phyloP scores from a whole-genome alignment of 2,888 invertebrate species.

The Cheilosia variabilis region DNA sequence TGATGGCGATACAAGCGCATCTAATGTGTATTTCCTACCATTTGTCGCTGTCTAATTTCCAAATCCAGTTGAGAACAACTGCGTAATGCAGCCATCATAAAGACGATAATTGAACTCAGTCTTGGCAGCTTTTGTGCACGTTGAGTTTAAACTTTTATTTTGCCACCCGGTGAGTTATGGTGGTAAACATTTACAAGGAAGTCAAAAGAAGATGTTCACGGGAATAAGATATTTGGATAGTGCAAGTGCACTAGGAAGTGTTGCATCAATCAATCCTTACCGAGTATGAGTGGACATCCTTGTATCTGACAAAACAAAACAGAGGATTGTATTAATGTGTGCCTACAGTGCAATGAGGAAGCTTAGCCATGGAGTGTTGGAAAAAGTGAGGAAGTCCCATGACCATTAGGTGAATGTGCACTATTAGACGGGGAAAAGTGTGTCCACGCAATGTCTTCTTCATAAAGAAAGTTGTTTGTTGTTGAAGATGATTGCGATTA shows the following conservation, averaged over 20 bases:
- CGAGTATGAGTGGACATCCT: slow-evolving; percentile 30
- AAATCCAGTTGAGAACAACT: slow-evolving; percentile 40
- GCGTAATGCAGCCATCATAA: slow-evolving; percentile 41
- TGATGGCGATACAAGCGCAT: background rate
- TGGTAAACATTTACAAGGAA: slow-evolving; percentile 29
- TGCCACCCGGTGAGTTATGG: slow-evolving; percentile 32
- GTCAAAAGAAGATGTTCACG: slow-evolving; percentile 47
- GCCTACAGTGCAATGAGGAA: slow-evolving; percentile 56
- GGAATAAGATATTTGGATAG: slow-evolving; percentile 46
- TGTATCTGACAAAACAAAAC: slow-evolving; percentile 3
- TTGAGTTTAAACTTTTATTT: slow-evolving; percentile 12
- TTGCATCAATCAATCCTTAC: slow-evolving; percentile 41
- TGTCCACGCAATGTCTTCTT: slow-evolving; percentile 52
- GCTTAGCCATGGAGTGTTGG: slow-evolving; percentile 19
- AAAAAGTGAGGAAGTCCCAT: slow-evolving; percentile 55
- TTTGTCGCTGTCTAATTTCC: slow-evolving; percentile 33
- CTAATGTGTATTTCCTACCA: background rate
- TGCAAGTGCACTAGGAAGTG: slow-evolving; percentile 43
- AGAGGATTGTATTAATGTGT: background rate
- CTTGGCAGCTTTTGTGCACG: slow-evolving; percentile 17
- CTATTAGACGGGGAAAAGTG: slow-evolving; percentile 47
- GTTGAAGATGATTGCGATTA: slow-evolving; percentile 32
- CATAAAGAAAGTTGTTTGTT: slow-evolving; percentile 61
- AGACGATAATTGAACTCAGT: slow-evolving; percentile 31
- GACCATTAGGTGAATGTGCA: slow-evolving; percentile 43